phyloP scores from a whole-genome alignment of 2,797 vertebrate genomes.

The Esox masquinongy region DNA sequence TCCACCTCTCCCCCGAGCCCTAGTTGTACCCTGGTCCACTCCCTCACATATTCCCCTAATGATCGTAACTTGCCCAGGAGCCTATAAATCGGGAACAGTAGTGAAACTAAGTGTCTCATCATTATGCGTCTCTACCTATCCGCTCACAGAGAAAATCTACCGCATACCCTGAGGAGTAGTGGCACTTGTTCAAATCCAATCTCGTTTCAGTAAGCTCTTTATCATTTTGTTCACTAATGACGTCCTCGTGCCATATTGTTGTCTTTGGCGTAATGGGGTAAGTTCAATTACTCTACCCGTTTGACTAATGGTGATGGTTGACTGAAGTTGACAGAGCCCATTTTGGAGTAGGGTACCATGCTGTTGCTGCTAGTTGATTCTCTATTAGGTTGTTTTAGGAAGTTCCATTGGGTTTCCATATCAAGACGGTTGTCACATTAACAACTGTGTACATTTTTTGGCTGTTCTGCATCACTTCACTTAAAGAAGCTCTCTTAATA shows the following conservation, averaged over 20 bases:
- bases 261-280: constrained; percentile 58
- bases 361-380: constrained; percentile 38
- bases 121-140: constrained; percentile 66
- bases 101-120: constrained; percentile 71
- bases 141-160: constrained; percentile 50
- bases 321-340: constrained; percentile 53
- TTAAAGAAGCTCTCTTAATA: too few species aligned
- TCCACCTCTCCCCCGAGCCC: constrained; percentile 36
- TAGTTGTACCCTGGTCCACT: constrained; percentile 2
- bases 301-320: constrained; percentile 62
- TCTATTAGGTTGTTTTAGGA: constrained; percentile 34
- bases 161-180: constrained; percentile 54
- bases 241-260: constrained; percentile 53
- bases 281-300: constrained; percentile 60
- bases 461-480: too few species aligned
- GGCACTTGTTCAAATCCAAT: constrained; percentile 70
- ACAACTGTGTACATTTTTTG: constrained; percentile 8
- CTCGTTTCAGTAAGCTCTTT: constrained; percentile 65
- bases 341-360: constrained; percentile 47
- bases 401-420: constrained; percentile 22
- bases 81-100: constrained; percentile 68
- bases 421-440: constrained; percentile 19
- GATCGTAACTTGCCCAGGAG: constrained; percentile 63
- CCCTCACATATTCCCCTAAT: constrained; percentile 60
- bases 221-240: constrained; percentile 58